Evolutionary conservation across 2,797 vertebrate species (phyloP), one percentile per base, ranked within the genome.

Genomic region (Anniella stebbinsi): DNA sequence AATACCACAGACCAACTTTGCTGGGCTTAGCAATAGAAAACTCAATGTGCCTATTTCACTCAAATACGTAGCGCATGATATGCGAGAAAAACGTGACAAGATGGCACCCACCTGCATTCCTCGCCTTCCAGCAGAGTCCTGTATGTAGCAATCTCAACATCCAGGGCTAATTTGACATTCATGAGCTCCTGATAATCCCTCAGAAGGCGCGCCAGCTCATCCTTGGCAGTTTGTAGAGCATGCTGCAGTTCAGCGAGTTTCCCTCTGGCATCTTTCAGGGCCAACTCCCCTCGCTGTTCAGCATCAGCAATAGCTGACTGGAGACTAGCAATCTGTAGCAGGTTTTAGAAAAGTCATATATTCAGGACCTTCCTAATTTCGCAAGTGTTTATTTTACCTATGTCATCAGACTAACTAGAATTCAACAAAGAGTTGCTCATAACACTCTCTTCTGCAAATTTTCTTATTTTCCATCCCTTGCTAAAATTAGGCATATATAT

Each of bases 71-170:
- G 17, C 0, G 51, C 23, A 1, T 0, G 21, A 30, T 38, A n/a
- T 36, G 30, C n/a, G 51, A 69, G 4, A 17, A 12, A 57, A 33
- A 63, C 23, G 48, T 38, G 9, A 1, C 54, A 60, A 38, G 77
- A 73, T 17, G n/a, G 36, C 1, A 67, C 93, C 94, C 90, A 98
- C 98, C 97, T 98, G 96, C 97, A 97, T 87, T 98, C 98, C 93
- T 98, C 97, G 90, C 98, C 98, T 88, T 98, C 98, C 93, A 98
- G 96, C 9, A 98, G 97, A 41, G 97, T 98, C 92, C 97, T 97
- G 96, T 98, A 98, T 67, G 98, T 98, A 93, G 97, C 97, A 1
- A 98, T 98, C 96, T 98, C 98, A 33, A 98, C 96, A 94, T 98
- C 98, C 88, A 98, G 92, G 88, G 97, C 97, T 88, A 98, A 95